Conservation (phyloP, 2,113 vertebrate species). For the Corythornis madagascariensis region DNA sequence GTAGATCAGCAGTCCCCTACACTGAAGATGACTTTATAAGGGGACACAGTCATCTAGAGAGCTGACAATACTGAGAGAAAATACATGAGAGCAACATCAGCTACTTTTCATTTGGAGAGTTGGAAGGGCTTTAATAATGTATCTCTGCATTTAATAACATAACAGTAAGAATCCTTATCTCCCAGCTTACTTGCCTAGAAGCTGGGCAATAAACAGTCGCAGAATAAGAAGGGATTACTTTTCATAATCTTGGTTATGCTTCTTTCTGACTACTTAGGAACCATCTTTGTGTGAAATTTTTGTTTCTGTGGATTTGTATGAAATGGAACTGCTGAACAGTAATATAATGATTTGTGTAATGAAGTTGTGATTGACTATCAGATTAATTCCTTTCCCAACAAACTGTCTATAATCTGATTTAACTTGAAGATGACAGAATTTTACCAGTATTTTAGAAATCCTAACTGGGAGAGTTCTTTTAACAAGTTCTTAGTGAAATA, state of each 20-base stretch:
- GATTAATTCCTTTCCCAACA: neutral
- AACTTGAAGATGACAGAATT: neutral
- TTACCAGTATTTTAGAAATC: neutral
- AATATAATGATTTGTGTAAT: neutral
- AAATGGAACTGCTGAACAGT: neutral
- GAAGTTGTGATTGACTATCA: neutral
- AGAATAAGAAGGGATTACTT: neutral
- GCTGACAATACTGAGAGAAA: neutral
- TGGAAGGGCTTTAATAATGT: neutral
- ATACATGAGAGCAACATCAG: neutral
- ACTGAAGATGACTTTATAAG: neutral
- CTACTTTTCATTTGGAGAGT: neutral
- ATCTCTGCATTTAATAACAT: neutral
- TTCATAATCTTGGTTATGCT: neutral
- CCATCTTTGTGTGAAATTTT: neutral
- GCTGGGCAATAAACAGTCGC: neutral
- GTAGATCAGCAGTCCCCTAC: neutral
- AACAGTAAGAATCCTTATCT: neutral
- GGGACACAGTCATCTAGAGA: neutral
- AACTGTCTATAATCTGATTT: neutral
- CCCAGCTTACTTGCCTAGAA: neutral
- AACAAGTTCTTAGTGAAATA: neutral
- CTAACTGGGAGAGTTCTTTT: neutral
- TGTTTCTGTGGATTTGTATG: neutral
- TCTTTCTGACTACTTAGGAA: neutral